These are phyloP conservation scores for Manis javanica DNA, from an alignment of 2,797 vertebrate species.

Conservation along the genomic window DNA sequence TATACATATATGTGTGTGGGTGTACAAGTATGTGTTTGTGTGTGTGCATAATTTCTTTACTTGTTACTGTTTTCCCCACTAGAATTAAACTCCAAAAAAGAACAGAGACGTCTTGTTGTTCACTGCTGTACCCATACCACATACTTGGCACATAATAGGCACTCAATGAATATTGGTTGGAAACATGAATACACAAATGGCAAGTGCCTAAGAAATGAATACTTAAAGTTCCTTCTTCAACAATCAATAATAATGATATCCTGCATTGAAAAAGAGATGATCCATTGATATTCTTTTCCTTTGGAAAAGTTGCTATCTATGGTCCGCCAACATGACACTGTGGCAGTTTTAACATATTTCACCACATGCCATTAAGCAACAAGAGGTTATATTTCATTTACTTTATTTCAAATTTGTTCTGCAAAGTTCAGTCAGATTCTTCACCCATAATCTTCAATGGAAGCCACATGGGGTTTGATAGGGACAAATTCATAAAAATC, in stretches of 20 bases:
- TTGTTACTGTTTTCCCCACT: slow-evolving; percentile 12
- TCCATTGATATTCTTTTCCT: not conserved
- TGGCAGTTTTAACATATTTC: slow-evolving; percentile 39
- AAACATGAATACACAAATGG: not conserved
- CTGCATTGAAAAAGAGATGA: slow-evolving; percentile 31
- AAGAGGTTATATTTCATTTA: not conserved
- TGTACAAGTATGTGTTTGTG: not conserved
- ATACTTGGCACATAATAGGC: not conserved
- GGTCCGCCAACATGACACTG: slow-evolving; percentile 29
- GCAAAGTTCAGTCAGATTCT: slow-evolving; percentile 37
- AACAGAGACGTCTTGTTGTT: not conserved
- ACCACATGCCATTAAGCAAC: slow-evolving; percentile 9
- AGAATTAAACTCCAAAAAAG: slow-evolving; percentile 43
- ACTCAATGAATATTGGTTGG: not conserved
- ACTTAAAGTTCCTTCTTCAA: slow-evolving; percentile 20
- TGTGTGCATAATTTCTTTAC: not conserved
- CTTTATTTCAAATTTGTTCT: slow-evolving; percentile 40
- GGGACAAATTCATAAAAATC: slow-evolving; percentile 6
- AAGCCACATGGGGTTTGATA: not conserved
- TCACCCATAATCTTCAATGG: slow-evolving; percentile 35
- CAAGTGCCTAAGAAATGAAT: slow-evolving; percentile 41
- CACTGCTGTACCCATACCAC: not conserved
- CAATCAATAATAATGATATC: not conserved
- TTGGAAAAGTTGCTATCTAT: not conserved
- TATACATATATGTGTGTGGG: not conserved